Evolutionary conservation across 1,140 invertebrate genomes (phyloP).

Genomic region (Ceratosolen fusciceps): DNA sequence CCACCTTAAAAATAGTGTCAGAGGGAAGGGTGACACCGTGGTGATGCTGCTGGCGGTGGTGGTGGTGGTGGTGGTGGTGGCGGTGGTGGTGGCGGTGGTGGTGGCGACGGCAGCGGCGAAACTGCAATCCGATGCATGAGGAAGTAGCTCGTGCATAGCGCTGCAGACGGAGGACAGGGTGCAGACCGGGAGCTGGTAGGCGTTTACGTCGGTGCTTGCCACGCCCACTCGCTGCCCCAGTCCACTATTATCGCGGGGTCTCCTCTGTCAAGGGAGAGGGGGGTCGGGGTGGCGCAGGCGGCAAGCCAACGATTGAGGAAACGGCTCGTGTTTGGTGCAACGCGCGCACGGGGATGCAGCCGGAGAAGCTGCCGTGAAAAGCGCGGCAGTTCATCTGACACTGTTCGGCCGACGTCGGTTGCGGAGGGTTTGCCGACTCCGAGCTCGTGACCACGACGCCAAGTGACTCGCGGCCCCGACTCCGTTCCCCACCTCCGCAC

Average conservation of each 20-base stretch:
- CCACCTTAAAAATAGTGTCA: too few species aligned
- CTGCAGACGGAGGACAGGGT: neutral
- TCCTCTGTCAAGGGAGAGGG: neutral
- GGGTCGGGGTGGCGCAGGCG: too few species aligned
- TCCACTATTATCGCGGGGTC: too few species aligned
- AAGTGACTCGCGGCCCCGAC: conserved; percentile 12
- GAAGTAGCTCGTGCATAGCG: neutral
- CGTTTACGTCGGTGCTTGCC: neutral
- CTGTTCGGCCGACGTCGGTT: neutral
- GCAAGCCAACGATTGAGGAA: neutral
- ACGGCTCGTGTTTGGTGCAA: neutral
- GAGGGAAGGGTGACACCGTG: too few species aligned
- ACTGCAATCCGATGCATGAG: neutral
- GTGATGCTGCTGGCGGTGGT: too few species aligned
- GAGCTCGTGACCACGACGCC: too few species aligned
- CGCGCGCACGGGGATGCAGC: conserved; percentile 1
- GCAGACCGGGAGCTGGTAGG: neutral
- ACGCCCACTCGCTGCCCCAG: neutral
- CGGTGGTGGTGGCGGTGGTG: neutral
- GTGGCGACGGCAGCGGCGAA: neutral
- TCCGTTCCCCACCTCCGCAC: too few species aligned
- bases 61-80: too few species aligned
- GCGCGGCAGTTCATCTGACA: neutral
- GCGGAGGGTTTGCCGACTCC: neutral
- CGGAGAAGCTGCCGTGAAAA: neutral